A percentile compares a stretch with the other conserved stretches of the same genome.
Conservation (phyloP, 35 echinoderm and acorn worm species). For the Patiria miniata region DNA sequence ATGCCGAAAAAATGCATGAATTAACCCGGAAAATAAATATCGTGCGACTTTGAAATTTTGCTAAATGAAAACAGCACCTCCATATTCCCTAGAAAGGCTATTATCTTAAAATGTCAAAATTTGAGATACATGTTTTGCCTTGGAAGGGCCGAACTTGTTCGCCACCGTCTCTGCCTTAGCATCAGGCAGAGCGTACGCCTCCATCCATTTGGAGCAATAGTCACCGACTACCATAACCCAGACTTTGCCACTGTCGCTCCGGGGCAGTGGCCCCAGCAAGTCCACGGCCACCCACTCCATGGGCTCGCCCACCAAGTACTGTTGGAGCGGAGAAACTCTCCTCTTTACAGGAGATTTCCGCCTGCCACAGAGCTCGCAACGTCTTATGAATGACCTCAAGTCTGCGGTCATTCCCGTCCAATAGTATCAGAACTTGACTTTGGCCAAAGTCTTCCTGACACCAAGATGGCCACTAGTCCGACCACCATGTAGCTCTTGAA, state of each 20-base stretch:
- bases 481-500: constrained; percentile 16
- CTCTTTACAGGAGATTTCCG: constrained; percentile 40
- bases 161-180: constrained; percentile 37
- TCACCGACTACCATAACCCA: constrained; percentile 25
- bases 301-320: background rate
- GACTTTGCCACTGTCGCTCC: constrained; percentile 17
- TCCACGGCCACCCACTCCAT: constrained; percentile 36
- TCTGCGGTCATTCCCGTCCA: constrained; percentile 13
- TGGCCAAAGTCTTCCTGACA: constrained; percentile 1
- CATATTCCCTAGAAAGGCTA: too few species aligned
- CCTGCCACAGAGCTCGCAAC: constrained; percentile 16
- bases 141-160: too few species aligned
- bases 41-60: too few species aligned
- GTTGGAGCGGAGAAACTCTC: background rate
- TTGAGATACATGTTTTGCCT: too few species aligned
- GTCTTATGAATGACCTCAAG: constrained; percentile 17
- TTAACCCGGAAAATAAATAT: too few species aligned
- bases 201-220: constrained; percentile 44
- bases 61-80: too few species aligned
- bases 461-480: background rate
- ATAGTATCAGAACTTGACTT: background rate
- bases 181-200: too few species aligned
- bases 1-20: too few species aligned
- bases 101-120: too few species aligned
- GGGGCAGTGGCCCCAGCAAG: constrained; percentile 27